Conservation (phyloP, 2,113 vertebrate species). For the Microtus oregoni region DNA sequence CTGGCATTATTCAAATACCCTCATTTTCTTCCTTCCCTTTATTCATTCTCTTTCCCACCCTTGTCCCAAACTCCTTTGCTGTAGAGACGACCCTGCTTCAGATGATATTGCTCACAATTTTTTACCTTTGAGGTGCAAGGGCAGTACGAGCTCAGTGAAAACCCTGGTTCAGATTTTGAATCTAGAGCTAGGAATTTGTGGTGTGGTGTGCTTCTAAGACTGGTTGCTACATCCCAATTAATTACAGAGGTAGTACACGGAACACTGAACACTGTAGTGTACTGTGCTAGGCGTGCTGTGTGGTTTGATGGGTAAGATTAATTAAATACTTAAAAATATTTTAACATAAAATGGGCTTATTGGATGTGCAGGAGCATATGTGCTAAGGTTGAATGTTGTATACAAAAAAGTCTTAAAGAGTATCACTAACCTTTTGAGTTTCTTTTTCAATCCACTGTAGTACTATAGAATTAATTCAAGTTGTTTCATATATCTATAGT, state of each 20-base stretch:
- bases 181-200: not conserved
- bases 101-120: not conserved
- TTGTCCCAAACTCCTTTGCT: not conserved
- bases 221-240: not conserved
- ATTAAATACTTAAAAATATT: not conserved
- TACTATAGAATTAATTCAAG: not conserved
- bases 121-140: not conserved
- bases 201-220: not conserved
- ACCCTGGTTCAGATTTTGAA: not conserved
- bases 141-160: not conserved
- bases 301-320: not conserved
- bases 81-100: not conserved
- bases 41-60: not conserved
- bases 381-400: not conserved
- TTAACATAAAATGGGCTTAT: not conserved
- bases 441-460: not conserved
- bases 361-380: not conserved
- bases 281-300: not conserved
- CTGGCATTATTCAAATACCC: not conserved
- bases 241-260: not conserved
- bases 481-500: not conserved
- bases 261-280: not conserved
- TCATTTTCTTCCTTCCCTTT: not conserved
- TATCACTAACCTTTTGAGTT: not conserved
- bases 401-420: not conserved